A percentile compares a stretch with the other conserved stretches of the same genome.
Evolutionary conservation across 2,888 invertebrate species (phyloP).

Genomic region (Tetranychus truncatus): DNA sequence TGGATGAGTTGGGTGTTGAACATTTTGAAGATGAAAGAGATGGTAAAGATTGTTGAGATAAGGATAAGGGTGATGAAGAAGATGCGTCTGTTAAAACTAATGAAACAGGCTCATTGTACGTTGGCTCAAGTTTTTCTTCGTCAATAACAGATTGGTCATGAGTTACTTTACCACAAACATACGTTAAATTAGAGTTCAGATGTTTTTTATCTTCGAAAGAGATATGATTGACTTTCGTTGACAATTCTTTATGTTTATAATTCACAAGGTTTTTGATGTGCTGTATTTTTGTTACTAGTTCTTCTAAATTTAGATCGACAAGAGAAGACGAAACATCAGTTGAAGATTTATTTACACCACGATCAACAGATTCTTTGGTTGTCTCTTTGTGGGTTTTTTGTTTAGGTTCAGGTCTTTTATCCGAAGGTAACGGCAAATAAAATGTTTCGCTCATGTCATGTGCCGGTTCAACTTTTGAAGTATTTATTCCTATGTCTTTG

Average conservation of each 20-base stretch:
- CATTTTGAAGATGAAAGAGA: not conserved
- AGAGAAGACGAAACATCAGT: not conserved
- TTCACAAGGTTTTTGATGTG: not conserved
- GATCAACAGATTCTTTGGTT: not conserved
- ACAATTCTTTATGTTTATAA: not conserved
- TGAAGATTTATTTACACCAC: not conserved
- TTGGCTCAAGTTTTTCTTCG: not conserved
- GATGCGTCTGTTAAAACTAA: not conserved
- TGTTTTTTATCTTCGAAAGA: too few species aligned
- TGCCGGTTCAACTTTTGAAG: not conserved
- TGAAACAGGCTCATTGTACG: not conserved
- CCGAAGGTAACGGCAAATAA: not conserved
- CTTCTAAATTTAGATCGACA: not conserved
- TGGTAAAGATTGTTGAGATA: not conserved
- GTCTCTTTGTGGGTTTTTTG: not conserved
- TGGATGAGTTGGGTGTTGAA: not conserved
- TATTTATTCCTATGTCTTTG: not conserved
- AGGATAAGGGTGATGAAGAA: not conserved
- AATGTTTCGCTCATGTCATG: not conserved
- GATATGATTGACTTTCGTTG: not conserved
- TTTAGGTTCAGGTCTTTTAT: not conserved
- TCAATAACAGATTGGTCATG: too few species aligned
- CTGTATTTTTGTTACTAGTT: not conserved
- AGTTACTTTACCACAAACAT: too few species aligned
- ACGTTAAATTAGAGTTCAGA: too few species aligned